Conservation (phyloP, 2,113 vertebrate genomes). For the Tyto alba region DNA sequence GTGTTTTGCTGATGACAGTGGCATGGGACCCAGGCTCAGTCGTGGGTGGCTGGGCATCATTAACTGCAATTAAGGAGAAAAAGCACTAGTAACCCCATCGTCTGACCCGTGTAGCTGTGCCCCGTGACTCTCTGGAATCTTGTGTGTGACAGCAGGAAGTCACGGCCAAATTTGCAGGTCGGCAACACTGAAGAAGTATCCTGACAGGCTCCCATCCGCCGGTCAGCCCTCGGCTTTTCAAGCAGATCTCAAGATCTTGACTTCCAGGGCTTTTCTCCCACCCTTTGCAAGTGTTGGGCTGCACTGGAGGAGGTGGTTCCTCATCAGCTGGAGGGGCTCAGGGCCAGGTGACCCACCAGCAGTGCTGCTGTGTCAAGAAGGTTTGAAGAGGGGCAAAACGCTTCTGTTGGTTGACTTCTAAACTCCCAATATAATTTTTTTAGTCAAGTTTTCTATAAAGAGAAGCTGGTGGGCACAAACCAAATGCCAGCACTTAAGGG, state of each 20-base stretch:
- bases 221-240: neutral
- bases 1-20: neutral
- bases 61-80: neutral
- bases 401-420: neutral
- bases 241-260: neutral
- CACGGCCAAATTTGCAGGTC: too few relatives aligned
- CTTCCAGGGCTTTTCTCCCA: neutral
- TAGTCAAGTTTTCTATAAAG: neutral
- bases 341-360: too few relatives aligned
- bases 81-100: neutral
- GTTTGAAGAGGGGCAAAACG: neutral
- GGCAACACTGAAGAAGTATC: neutral
- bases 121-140: neutral
- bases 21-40: neutral
- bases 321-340: neutral
- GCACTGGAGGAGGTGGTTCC: too few relatives aligned
- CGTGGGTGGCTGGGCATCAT: neutral
- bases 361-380: neutral
- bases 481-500: fast-evolving
- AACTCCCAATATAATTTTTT: neutral
- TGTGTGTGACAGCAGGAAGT: neutral
- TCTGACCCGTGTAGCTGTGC: neutral
- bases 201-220: fast-evolving
- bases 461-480: neutral
- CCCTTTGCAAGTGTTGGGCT: neutral